Evolutionary conservation across 2,888 invertebrate genomes (phyloP).

Genomic region (Rhopalosiphum nymphaeae): DNA sequence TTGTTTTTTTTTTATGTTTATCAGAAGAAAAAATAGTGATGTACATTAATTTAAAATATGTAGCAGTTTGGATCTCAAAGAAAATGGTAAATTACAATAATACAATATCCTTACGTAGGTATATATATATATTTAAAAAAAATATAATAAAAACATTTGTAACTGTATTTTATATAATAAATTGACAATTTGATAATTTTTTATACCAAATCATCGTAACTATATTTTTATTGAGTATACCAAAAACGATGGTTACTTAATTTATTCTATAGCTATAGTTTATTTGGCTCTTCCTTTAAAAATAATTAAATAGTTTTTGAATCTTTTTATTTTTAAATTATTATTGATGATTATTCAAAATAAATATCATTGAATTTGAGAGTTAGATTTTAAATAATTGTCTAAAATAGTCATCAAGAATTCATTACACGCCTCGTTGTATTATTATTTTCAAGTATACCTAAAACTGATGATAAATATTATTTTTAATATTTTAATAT

Average conservation of each 20-base stretch:
- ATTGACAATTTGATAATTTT: background rate
- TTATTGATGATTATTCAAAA: background rate
- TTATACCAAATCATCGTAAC: background rate
- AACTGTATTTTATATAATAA: background rate
- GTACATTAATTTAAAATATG: background rate
- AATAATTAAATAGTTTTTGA: background rate
- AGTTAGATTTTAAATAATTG: background rate
- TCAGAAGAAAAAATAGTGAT: background rate
- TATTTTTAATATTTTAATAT: background rate
- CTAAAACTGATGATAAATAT: background rate
- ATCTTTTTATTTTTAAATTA: background rate
- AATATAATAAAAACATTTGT: background rate
- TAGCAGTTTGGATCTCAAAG: background rate
- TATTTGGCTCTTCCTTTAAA: background rate
- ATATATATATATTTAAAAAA: background rate
- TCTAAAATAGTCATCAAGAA: background rate
- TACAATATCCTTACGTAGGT: conserved; percentile 6
- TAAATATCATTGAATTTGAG: background rate
- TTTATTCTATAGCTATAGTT: background rate
- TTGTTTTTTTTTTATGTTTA: background rate
- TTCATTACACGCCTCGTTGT: background rate
- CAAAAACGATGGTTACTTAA: background rate
- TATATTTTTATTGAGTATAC: background rate
- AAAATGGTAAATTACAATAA: background rate
- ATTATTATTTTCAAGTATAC: background rate